Percentiles rank a stretch among this genome's conserved stretches.
Conservation (phyloP, 1,140 invertebrate species). For the Zaprionus camerounensis region DNA sequence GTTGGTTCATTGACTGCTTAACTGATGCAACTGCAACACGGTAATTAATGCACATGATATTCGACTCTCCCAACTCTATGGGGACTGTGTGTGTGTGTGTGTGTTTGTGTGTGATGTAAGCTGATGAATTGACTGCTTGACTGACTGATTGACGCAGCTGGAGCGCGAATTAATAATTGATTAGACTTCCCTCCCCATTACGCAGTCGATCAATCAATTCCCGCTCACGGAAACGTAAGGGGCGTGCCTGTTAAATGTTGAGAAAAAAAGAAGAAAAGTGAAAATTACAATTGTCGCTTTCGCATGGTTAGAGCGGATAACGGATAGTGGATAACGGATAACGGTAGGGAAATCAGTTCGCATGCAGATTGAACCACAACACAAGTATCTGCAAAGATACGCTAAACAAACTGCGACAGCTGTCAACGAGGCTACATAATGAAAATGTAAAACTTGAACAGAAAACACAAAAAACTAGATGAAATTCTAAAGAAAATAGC, state of each 20-base stretch:
- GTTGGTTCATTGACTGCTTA: slow-evolving; percentile 66
- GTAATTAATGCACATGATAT: slow-evolving; percentile 74
- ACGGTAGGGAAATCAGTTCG: slow-evolving; percentile 44
- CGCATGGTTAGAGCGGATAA: slow-evolving; percentile 7
- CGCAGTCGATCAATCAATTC: slow-evolving; percentile 54
- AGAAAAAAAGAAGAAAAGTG: slow-evolving; percentile 61
- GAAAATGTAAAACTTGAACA: slow-evolving; percentile 19
- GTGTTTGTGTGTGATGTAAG: slow-evolving; percentile 62
- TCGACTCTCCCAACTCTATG: not conserved
- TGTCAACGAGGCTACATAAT: slow-evolving; percentile 67
- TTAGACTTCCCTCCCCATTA: slow-evolving; percentile 45
- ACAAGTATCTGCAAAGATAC: slow-evolving; percentile 34
- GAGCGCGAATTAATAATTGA: slow-evolving; percentile 71
- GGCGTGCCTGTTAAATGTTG: slow-evolving; percentile 63
- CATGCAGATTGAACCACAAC: slow-evolving; percentile 20
- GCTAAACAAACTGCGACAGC: slow-evolving; percentile 55
- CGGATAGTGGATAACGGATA: slow-evolving; percentile 1
- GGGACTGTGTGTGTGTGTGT: not conserved
- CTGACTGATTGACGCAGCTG: slow-evolving; percentile 56
- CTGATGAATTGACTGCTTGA: slow-evolving; percentile 17
- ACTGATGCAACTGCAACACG: slow-evolving; percentile 63
- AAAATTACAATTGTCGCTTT: slow-evolving; percentile 54
- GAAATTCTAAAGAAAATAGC: slow-evolving; percentile 18
- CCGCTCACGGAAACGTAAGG: slow-evolving; percentile 15
- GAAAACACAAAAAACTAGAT: slow-evolving; percentile 22